A percentile compares a stretch with the other conserved stretches of the same genome.
phyloP scores from a whole-genome alignment of 2,888 invertebrate genomes.

The Drosophila setosimentum region DNA sequence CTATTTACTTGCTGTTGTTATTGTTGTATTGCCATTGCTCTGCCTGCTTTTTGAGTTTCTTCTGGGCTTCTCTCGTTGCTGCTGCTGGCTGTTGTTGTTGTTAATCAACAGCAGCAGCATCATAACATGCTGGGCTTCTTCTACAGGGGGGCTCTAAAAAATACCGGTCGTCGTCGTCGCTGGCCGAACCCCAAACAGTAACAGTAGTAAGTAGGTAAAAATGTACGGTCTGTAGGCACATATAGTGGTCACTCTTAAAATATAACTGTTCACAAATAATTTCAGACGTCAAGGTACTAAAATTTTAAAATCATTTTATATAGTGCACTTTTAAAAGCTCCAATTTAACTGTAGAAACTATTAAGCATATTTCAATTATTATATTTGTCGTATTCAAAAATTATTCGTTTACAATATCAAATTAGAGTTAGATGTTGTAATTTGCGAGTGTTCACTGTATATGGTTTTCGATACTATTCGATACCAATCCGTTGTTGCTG shows the following conservation, averaged over 20 bases:
- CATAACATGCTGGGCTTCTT: conserved; percentile 44
- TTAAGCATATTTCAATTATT: not conserved
- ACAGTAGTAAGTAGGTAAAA: conserved; percentile 40
- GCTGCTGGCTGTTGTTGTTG: conserved; percentile 40
- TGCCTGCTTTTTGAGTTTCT: conserved; percentile 41
- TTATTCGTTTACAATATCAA: not conserved
- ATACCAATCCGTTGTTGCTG: conserved; percentile 46
- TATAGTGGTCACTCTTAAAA: conserved; percentile 1
- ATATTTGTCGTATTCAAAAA: not conserved
- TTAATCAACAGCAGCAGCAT: conserved; percentile 55
- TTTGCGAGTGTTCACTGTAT: not conserved
- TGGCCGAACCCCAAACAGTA: conserved; percentile 52
- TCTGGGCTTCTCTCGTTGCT: conserved; percentile 44
- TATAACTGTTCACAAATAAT: not conserved
- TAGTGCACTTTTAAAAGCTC: not conserved
- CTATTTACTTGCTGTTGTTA: conserved; percentile 16
- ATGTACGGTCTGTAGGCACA: conserved; percentile 17
- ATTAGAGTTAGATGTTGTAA: not conserved
- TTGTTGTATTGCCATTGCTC: conserved; percentile 25
- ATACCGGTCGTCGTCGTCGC: conserved; percentile 53
- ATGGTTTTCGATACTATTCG: conserved; percentile 36
- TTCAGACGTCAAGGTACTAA: not conserved
- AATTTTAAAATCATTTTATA: not conserved
- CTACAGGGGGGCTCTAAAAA: conserved; percentile 42
- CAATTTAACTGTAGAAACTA: not conserved